phyloP scores from a whole-genome alignment of 1,140 invertebrate genomes.

The Galleria mellonella region DNA sequence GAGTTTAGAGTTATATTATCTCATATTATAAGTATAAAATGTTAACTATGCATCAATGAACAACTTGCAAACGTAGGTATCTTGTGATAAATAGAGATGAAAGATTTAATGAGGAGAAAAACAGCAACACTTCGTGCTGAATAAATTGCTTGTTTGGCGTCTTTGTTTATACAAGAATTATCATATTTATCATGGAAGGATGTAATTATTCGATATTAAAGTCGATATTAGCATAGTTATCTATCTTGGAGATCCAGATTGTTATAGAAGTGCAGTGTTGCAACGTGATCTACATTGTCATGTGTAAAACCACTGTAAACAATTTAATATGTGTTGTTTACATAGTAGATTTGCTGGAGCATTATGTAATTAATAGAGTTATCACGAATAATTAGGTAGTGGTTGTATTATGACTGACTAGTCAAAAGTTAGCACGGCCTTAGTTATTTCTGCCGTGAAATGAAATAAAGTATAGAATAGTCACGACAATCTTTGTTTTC shows the following conservation, averaged over 20 bases:
- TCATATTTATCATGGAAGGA: conserved; percentile 16
- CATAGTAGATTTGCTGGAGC: neutral
- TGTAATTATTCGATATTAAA: conserved; percentile 27
- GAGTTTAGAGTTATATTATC: conserved; percentile 4
- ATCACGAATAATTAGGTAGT: no score
- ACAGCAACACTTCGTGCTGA: conserved; percentile 4
- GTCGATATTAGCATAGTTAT: conserved; percentile 19
- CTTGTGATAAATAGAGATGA: neutral
- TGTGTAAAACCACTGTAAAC: no score
- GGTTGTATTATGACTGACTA: no score
- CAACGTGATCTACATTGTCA: no score
- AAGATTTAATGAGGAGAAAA: neutral
- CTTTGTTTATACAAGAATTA: conserved; percentile 16
- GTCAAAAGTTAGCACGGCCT: no score
- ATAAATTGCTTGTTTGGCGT: conserved; percentile 4
- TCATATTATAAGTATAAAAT: neutral
- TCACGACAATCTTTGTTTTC: no score
- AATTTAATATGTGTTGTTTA: no score
- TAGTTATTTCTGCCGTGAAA: no score
- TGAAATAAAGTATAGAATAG: no score
- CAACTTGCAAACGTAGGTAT: no score
- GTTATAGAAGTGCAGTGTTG: no score
- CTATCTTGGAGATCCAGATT: neutral
- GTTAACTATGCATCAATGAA: neutral
- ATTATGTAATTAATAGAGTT: no score